phyloP scores from a whole-genome alignment of 2,888 invertebrate species.

The Lagria hirta region DNA sequence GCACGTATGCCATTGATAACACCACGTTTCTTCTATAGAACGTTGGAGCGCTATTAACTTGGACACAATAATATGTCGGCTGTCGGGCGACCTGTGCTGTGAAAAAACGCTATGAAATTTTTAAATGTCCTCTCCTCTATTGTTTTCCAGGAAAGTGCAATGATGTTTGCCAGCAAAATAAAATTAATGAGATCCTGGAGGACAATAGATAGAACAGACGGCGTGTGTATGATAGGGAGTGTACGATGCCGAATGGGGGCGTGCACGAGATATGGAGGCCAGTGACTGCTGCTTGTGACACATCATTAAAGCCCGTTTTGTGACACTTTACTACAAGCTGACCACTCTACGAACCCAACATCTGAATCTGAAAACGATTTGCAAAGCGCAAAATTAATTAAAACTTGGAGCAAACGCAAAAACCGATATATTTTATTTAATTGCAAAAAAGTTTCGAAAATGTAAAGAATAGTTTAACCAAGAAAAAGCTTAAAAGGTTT shows the following conservation, averaged over 20 bases:
- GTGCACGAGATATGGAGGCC: conserved; percentile 19
- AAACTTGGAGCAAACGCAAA: too few relatives aligned
- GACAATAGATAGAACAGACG: conserved; percentile 32
- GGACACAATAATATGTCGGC: neutral
- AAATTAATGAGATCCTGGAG: conserved; percentile 33
- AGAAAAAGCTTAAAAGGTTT: too few relatives aligned
- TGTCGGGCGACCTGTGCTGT: too few relatives aligned
- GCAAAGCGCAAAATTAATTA: conserved; percentile 13
- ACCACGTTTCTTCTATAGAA: too few relatives aligned
- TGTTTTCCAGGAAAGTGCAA: conserved; percentile 29
- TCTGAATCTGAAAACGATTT: conserved; percentile 18
- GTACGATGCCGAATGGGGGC: conserved; percentile 24
- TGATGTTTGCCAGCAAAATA: conserved; percentile 32
- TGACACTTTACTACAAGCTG: conserved; percentile 29
- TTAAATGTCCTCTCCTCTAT: conserved; percentile 21
- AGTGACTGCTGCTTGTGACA: conserved; percentile 30
- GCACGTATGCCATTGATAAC: too few relatives aligned
- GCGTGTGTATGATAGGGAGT: conserved; percentile 29
- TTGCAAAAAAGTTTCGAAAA: too few relatives aligned
- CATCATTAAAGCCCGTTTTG: conserved; percentile 29
- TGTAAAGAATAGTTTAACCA: too few relatives aligned
- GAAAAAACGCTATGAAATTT: conserved; percentile 20
- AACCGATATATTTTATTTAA: too few relatives aligned
- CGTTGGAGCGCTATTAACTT: neutral
- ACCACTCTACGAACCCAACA: conserved; percentile 19